Percentiles rank a stretch among this genome's conserved stretches.
phyloP scores from a whole-genome alignment of 2,113 vertebrate species.

The Prinia subflava region DNA sequence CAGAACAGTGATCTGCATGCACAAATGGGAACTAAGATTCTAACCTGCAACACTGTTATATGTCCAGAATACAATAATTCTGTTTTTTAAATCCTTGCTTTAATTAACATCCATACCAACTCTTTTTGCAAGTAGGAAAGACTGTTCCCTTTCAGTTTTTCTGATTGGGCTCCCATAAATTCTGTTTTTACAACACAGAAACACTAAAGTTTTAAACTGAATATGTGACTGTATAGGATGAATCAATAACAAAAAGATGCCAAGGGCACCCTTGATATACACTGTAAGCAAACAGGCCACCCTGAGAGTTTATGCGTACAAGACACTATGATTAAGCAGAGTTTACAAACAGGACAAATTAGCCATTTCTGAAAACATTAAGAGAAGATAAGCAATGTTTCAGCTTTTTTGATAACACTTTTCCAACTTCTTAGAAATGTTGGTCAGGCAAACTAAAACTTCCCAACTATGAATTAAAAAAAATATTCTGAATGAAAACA shows the following conservation, averaged over 20 bases:
- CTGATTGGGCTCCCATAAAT: not conserved
- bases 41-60: not conserved
- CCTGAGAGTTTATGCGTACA: not conserved
- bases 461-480: not conserved
- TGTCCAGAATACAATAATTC: not conserved
- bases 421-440: not conserved
- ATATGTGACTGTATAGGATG: accelerated
- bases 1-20: not conserved
- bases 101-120: not conserved
- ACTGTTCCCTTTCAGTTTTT: not conserved
- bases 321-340: not conserved
- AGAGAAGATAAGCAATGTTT: not conserved
- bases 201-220: not conserved
- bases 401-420: not conserved
- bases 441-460: not conserved
- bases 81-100: not conserved
- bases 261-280: not conserved
- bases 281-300: not conserved
- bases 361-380: not conserved
- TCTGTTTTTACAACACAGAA: not conserved
- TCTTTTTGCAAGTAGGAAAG: not conserved
- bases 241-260: not conserved
- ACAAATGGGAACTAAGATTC: not conserved
- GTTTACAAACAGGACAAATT: not conserved
- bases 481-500: not conserved